Evolutionary conservation across 2,797 vertebrate species (phyloP).

Genomic region (Karalla daura): DNA sequence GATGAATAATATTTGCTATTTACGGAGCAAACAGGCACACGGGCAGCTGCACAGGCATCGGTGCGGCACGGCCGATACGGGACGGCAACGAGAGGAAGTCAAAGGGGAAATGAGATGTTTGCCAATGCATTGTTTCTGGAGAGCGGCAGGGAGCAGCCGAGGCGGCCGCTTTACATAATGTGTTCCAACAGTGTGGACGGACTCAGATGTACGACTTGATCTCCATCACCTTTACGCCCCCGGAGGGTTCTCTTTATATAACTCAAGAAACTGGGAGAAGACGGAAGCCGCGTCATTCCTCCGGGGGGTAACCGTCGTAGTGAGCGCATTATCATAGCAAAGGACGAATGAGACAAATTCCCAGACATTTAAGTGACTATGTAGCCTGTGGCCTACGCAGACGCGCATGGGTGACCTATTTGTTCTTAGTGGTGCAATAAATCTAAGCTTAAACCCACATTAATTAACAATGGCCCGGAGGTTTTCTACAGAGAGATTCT

Average conservation of each 20-base stretch:
- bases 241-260: constrained; percentile 16
- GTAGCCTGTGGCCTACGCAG: constrained; percentile 28
- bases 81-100: constrained; percentile 11
- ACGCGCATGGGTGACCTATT: constrained; percentile 42
- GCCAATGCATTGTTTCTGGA: constrained; percentile 2
- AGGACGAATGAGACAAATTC: constrained; percentile 32
- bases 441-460: neutral
- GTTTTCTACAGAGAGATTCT: neutral
- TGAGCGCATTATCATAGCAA: constrained; percentile 20
- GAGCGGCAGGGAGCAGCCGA: constrained; percentile 5
- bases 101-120: constrained; percentile 30
- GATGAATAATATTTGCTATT: constrained; percentile 6
- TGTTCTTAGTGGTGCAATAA: constrained; percentile 3
- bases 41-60: constrained; percentile 12
- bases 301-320: constrained; percentile 18
- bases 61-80: neutral
- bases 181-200: constrained; percentile 12
- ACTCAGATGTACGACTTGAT: neutral
- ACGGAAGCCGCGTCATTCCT: constrained; percentile 8
- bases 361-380: constrained; percentile 23
- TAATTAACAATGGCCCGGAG: neutral
- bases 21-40: neutral
- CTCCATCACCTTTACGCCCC: neutral
- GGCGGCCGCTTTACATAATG: constrained; percentile 9
- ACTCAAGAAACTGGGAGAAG: constrained; percentile 11